These are phyloP conservation scores for Ceratoteleas bidentatus DNA, from an alignment of 1,140 invertebrate species.

Conservation along the genomic window DNA sequence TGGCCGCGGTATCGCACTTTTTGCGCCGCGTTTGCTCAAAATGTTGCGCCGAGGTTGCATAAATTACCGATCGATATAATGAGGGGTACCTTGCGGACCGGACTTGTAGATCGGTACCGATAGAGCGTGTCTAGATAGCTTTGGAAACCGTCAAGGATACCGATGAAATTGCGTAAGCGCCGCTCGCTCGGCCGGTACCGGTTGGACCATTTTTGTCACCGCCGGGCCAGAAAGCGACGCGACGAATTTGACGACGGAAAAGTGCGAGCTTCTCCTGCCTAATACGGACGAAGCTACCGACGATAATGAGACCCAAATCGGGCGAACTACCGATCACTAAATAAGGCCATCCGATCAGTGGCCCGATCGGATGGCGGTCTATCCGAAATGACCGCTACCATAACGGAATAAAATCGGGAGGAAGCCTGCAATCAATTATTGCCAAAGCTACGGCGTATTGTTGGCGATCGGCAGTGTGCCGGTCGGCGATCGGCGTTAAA, in stretches of 20 bases:
- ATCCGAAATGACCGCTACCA: conserved; percentile 51
- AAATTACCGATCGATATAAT: no score
- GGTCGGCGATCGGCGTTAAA: conserved; percentile 41
- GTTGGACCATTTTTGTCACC: background rate
- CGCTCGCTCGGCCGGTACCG: background rate
- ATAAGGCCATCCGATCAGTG: conserved; percentile 19
- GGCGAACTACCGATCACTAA: conserved; percentile 27
- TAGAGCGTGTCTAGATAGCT: no score
- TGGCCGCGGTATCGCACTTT: background rate
- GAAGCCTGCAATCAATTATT: conserved; percentile 40
- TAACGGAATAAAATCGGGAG: conserved; percentile 33
- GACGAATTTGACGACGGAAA: background rate
- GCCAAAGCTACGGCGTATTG: background rate
- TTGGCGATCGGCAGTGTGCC: conserved; percentile 29
- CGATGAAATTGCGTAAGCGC: no score
- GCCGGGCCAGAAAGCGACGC: no score
- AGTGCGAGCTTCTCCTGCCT: conserved; percentile 14
- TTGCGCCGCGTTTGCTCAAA: background rate
- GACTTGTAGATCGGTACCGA: no score
- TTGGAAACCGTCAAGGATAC: no score
- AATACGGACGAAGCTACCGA: background rate
- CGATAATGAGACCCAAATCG: conserved; percentile 42
- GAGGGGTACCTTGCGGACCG: no score
- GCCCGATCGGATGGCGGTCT: conserved; percentile 37
- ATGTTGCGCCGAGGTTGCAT: no score